Conservation (phyloP, 2,888 invertebrate genomes). For the Habroteleia sp. region DNA sequence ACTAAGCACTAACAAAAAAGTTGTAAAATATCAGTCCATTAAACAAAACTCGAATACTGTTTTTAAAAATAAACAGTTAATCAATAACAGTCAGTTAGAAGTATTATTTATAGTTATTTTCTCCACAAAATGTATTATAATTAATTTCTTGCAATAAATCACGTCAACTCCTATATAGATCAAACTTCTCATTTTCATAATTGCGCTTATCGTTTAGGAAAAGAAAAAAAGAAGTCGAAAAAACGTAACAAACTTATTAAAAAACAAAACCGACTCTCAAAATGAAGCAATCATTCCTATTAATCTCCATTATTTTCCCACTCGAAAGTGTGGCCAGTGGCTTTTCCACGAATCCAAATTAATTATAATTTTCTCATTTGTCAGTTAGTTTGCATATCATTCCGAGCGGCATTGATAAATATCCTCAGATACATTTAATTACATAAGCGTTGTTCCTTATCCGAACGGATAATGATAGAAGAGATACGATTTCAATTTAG, state of each 20-base stretch:
- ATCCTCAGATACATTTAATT: constrained; percentile 40
- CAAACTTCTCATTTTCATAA: constrained; percentile 5
- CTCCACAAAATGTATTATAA: too few relatives aligned
- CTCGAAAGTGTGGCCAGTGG: neutral
- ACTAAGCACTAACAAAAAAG: too few relatives aligned
- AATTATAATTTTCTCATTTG: constrained; percentile 24
- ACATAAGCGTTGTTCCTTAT: constrained; percentile 51
- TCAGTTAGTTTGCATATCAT: constrained; percentile 19
- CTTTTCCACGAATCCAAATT: constrained; percentile 14
- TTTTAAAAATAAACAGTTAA: too few relatives aligned
- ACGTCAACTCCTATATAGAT: neutral
- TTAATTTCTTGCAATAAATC: too few relatives aligned
- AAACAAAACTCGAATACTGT: too few relatives aligned
- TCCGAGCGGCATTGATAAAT: constrained; percentile 19
- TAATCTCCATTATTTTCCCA: neutral
- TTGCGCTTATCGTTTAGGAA: neutral
- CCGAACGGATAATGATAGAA: constrained; percentile 42
- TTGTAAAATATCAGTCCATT: too few relatives aligned
- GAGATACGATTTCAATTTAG: constrained; percentile 54
- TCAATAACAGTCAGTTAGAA: too few relatives aligned
- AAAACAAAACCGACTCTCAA: neutral
- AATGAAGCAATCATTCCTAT: neutral
- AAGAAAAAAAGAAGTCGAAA: neutral
- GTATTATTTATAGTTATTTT: too few relatives aligned
- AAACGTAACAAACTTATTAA: neutral